Evolutionary conservation across 2,797 vertebrate genomes (phyloP).

Genomic region (Ceryle rudis): DNA sequence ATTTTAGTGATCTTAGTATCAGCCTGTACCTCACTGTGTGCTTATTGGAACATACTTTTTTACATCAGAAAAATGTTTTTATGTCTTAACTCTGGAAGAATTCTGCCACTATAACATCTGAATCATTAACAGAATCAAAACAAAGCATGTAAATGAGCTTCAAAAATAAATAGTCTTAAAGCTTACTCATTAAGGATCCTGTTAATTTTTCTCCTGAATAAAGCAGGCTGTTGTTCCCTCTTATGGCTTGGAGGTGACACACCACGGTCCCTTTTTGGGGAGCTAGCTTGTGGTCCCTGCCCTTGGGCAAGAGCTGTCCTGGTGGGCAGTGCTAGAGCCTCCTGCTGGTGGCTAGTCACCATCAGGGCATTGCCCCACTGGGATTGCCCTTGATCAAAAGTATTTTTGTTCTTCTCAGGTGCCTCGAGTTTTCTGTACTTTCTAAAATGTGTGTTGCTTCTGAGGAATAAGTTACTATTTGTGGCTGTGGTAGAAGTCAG

Average conservation of each 20-base stretch:
- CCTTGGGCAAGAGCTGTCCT: background rate
- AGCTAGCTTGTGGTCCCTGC: background rate
- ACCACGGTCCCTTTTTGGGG: background rate
- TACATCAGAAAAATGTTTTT: background rate
- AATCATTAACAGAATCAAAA: background rate
- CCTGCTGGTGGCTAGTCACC: fast-evolving
- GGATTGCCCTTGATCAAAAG: background rate
- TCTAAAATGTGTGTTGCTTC: background rate
- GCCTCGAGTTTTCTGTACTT: background rate
- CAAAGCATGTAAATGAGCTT: background rate
- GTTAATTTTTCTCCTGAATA: background rate
- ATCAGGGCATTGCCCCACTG: background rate
- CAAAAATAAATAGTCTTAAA: background rate
- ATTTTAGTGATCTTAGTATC: background rate
- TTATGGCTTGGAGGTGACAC: background rate
- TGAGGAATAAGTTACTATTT: background rate
- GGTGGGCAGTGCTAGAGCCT: fast-evolving
- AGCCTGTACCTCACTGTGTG: background rate
- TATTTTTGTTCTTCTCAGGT: background rate
- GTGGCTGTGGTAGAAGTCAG: background rate
- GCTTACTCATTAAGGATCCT: background rate
- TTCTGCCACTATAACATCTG: background rate
- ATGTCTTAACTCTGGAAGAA: background rate
- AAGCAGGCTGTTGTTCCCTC: background rate
- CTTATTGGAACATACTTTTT: background rate